These are phyloP conservation scores for Boloria selene DNA, from an alignment of 2,888 invertebrate genomes.

Conservation along the genomic window DNA sequence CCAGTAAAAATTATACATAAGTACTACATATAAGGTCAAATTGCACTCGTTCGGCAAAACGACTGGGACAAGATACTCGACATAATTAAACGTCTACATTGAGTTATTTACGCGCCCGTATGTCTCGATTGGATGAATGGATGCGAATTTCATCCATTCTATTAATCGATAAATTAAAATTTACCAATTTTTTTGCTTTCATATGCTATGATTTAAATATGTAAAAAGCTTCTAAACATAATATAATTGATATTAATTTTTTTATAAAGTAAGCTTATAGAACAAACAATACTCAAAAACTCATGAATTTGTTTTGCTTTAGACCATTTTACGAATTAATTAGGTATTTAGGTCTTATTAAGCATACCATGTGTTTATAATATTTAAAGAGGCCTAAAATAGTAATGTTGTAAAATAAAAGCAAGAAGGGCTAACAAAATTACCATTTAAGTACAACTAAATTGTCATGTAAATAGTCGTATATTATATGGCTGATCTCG, in stretches of 20 bases:
- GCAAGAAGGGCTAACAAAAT: conserved; percentile 21
- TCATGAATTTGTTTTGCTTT: conserved; percentile 12
- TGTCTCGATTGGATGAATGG: conserved; percentile 50
- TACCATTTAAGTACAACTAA: conserved; percentile 32
- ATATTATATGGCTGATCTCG: conserved; percentile 36
- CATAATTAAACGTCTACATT: conserved; percentile 72
- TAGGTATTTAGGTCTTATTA: neutral
- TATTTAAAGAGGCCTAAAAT: conserved; percentile 1
- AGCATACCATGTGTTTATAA: neutral
- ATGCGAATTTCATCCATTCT: conserved; percentile 55
- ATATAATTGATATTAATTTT: neutral
- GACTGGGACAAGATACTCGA: conserved; percentile 63
- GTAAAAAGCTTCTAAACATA: neutral
- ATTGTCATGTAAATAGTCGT: conserved; percentile 35
- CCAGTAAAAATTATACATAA: conserved; percentile 1
- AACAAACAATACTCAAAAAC: conserved; percentile 13
- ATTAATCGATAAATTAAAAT: conserved; percentile 43
- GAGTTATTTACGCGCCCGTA: conserved; percentile 80
- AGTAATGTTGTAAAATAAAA: conserved; percentile 21
- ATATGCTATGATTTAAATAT: too few species aligned
- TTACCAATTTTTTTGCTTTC: conserved; percentile 4
- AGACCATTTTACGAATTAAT: conserved; percentile 7
- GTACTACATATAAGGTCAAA: conserved; percentile 1
- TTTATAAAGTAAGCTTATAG: conserved; percentile 3
- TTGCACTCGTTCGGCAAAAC: conserved; percentile 12